These are phyloP conservation scores for Artibeus lituratus DNA, from an alignment of 2,797 vertebrate species.

Conservation along the genomic window DNA sequence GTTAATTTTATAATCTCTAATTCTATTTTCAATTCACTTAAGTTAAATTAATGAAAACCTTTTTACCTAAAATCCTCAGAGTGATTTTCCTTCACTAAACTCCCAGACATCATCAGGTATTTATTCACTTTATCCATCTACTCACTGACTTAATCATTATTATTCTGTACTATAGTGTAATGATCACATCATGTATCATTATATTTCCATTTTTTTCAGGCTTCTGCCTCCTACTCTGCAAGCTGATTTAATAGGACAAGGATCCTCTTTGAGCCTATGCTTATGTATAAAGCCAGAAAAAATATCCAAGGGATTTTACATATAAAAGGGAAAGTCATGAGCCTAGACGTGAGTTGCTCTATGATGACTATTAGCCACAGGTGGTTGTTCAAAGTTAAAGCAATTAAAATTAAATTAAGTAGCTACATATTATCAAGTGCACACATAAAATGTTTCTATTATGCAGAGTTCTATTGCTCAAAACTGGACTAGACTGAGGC, in stretches of 20 bases:
- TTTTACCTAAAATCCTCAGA: not conserved
- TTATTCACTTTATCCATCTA: not conserved
- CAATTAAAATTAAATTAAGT: constrained; percentile 29
- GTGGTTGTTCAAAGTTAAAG: not conserved
- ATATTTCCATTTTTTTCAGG: constrained; percentile 2
- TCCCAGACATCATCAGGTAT: not conserved
- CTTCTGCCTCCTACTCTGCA: not conserved
- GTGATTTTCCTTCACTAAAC: not conserved
- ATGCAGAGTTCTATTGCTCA: not conserved
- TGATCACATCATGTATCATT: not conserved
- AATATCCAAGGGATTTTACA: not conserved
- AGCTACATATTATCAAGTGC: not conserved
- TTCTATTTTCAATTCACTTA: not conserved
- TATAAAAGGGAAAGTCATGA: not conserved
- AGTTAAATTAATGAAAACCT: not conserved
- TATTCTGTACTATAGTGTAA: not conserved
- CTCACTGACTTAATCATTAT: not conserved
- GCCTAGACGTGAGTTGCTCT: not conserved
- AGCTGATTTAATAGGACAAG: not conserved
- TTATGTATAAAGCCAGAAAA: constrained; percentile 11
- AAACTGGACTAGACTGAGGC: not conserved
- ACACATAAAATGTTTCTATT: not conserved
- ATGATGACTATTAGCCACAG: not conserved
- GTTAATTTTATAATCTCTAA: not conserved
- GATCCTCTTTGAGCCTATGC: not conserved